These are phyloP conservation scores for Aplocera efformata DNA, from an alignment of 2,888 invertebrate species.

Conservation along the genomic window DNA sequence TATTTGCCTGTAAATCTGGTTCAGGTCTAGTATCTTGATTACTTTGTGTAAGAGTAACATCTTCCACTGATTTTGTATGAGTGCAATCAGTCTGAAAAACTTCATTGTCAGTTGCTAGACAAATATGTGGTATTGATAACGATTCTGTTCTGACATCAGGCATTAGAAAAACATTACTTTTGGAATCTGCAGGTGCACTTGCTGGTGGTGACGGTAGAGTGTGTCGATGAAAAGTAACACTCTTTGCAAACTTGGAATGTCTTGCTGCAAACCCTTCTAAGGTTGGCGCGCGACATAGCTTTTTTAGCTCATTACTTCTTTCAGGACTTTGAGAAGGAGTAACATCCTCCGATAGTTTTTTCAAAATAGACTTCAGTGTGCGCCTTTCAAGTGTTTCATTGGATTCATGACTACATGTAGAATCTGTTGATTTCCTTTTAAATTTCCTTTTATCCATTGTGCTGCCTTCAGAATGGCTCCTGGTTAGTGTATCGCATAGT, in stretches of 20 bases:
- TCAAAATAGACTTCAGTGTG: constrained; percentile 91
- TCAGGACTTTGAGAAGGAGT: constrained; percentile 71
- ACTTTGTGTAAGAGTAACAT: constrained; percentile 35
- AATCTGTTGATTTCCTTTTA: constrained; percentile 67
- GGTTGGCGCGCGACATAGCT: constrained; percentile 89
- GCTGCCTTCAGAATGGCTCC: constrained; percentile 90
- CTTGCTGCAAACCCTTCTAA: constrained; percentile 93
- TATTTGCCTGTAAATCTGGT: constrained; percentile 49
- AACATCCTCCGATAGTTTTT: constrained; percentile 88
- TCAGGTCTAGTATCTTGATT: constrained; percentile 49
- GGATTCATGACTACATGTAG: constrained; percentile 69
- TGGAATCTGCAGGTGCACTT: constrained; percentile 64
- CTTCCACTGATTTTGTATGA: constrained; percentile 36
- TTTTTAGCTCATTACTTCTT: constrained; percentile 81
- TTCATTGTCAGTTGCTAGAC: constrained; percentile 35
- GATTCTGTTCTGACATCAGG: constrained; percentile 45
- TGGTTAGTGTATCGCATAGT: constrained; percentile 81
- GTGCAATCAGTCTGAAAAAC: constrained; percentile 33
- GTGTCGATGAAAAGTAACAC: constrained; percentile 92
- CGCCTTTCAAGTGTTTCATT: constrained; percentile 91
- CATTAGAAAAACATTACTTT: constrained; percentile 56
- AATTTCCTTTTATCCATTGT: constrained; percentile 83
- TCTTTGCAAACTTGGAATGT: constrained; percentile 92
- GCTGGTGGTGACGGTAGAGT: constrained; percentile 90
- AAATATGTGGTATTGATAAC: constrained; percentile 36